Conservation (phyloP, 2,113 vertebrate species). For the Chionis minor region DNA sequence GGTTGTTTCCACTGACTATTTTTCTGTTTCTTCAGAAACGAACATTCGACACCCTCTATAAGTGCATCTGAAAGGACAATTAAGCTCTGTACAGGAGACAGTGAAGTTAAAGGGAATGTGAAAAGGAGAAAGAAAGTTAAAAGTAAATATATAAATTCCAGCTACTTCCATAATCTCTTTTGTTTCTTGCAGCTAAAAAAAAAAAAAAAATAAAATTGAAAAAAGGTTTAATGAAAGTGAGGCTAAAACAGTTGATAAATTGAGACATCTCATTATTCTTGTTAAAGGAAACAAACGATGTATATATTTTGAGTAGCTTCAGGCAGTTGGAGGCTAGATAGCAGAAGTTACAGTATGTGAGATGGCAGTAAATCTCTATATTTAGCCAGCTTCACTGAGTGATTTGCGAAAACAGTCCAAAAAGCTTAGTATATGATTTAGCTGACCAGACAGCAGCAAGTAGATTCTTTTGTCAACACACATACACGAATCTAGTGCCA, state of each 20-base stretch:
- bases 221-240: background rate
- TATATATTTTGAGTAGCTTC: background rate
- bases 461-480: background rate
- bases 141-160: background rate
- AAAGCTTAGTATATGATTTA: background rate
- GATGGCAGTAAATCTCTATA: background rate
- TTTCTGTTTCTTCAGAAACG: background rate
- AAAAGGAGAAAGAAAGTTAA: background rate
- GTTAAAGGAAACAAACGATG: background rate
- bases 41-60: background rate
- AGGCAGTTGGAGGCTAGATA: background rate
- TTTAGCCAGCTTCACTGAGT: background rate
- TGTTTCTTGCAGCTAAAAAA: background rate
- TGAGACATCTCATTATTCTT: background rate
- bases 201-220: background rate
- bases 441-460: background rate
- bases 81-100: background rate
- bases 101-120: background rate
- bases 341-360: background rate
- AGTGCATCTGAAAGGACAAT: background rate
- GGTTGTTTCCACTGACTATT: background rate
- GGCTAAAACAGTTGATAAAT: background rate
- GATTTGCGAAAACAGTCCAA: background rate
- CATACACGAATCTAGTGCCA: fast-evolving
- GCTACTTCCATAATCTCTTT: background rate